Evolutionary conservation across 2,113 vertebrate species (phyloP).

Genomic region (Tetraodon nigroviridis): DNA sequence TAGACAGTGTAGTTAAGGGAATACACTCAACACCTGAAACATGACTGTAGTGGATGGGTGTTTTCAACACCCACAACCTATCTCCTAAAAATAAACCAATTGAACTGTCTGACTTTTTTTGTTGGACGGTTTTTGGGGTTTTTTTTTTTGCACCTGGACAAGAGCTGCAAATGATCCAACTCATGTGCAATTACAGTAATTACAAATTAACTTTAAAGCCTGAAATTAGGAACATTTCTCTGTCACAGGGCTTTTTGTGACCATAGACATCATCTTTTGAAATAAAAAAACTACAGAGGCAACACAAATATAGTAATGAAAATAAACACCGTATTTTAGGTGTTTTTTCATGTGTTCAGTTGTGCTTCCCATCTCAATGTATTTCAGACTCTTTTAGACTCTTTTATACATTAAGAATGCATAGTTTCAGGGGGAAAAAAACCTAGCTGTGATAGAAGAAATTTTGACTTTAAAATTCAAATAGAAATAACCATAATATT

Average conservation of each 20-base stretch:
- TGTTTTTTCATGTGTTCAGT: neutral
- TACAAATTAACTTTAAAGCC: neutral
- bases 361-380: no score
- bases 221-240: neutral
- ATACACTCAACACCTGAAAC: slow-evolving; percentile 21
- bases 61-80: slow-evolving; percentile 7
- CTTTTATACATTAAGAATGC: no score
- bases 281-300: neutral
- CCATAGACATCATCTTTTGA: no score
- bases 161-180: no score
- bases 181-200: no score
- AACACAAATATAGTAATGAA: no score
- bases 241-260: neutral
- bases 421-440: neutral
- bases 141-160: no score
- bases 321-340: neutral
- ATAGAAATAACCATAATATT: neutral
- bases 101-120: neutral
- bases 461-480: neutral
- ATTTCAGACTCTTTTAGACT: no score
- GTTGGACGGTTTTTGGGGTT: no score
- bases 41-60: slow-evolving; percentile 9
- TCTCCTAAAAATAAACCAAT: neutral
- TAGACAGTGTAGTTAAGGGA: slow-evolving; percentile 23
- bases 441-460: neutral